Base-by-base conservation (phyloP, 2,797 vertebrate species). In the Pterois miles region DNA sequence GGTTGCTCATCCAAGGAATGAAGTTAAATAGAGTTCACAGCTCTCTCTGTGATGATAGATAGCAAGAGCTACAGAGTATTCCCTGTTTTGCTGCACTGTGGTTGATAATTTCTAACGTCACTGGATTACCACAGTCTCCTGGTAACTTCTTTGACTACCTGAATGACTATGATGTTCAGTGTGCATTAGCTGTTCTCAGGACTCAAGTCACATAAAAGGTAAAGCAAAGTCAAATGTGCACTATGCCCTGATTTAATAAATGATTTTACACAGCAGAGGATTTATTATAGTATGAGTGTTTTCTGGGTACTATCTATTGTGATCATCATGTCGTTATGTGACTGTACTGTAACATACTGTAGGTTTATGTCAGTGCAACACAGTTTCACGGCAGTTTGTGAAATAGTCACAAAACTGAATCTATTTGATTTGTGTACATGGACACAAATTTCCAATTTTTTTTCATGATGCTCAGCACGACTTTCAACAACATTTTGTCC, bases 1-100 rank as follows among this genome's bases (percentile, higher is more conserved):
- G 27, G 11, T 73, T 56, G 36, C 16, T 67, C 56, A 76, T 68
- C 38, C 57, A 31, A 48, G 16, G 22, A 58, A 48, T 57, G 71
- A 59, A 74, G 68, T 46, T n/a, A 63, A 54, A 31, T 2, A n/a
- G 60, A 66, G 60, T 23, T 62, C 57, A 40, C 27, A 54, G 50
- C 16, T 40, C 50, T 43, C 29, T 33, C 63, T 33, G 8, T 23
- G 40, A 59, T 54, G 56, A 72, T 12, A 40, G 46, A 71, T 60
- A 38, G 13, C 13, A 18, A 7, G 10, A 10, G 12, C 9, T 5
- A 20, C 12, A 43, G 18, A 59, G 8, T 46, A 22, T 50, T 69
- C 8, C 14, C 16, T 48, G 22, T 68, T 59, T 48, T 31, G 23
- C 29, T 53, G 36, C 4, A 6, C 22, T 23, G n/a, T 40, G 14